Evolutionary conservation across 2,113 vertebrate species (phyloP), one percentile per base, ranked within the genome.

Genomic region (Osmerus mordax): DNA sequence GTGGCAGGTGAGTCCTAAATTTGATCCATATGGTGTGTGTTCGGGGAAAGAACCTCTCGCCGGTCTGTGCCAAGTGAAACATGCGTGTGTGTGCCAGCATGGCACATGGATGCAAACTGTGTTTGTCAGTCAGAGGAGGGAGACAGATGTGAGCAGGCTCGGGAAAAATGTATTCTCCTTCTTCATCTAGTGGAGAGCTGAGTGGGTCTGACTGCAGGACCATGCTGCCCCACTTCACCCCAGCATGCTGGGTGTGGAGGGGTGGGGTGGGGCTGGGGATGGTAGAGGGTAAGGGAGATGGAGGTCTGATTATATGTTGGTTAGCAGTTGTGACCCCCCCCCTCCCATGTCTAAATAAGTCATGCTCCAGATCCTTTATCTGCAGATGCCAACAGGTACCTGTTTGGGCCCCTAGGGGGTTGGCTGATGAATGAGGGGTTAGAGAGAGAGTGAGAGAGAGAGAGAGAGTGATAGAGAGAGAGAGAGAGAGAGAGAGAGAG

Each of bases 291-390:
- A 9, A 41, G 65, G 70, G 25, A 47, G 59, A 9, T 28, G 69
- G 21, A 32, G n/a, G 21, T 32, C 12, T 8, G 62, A 29, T 28
- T 15, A 18, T 9, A 64, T 74, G 78, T 78, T 83, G 67, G 86
- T 83, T 78, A 86, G 68, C 86, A 88, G 86, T 89, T 87, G 83
- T 84, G 86, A 76, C 65, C 71, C 65, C 29, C 58, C 16, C 70
- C 29, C 60, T 1, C 60, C 53, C 55, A 67, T 61, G 62, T 75
- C 76, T 79, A 86, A 89, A 88, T 87, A 87, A 87, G 77, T 88
- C 76, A 87, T 87, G 85, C 82, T 88, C 78, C 81, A 86, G 74
- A 85, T 84, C 74, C 81, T 88, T 89, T 83, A 86, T 84, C 78
- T 86, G 70, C 83, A 79, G 69, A 83, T 83, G 78, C 79, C 83